A percentile compares a stretch with the other conserved stretches of the same genome.
These are phyloP conservation scores for Glossosoma conforme DNA, from an alignment of 1,140 invertebrate genomes.

Conservation along the genomic window DNA sequence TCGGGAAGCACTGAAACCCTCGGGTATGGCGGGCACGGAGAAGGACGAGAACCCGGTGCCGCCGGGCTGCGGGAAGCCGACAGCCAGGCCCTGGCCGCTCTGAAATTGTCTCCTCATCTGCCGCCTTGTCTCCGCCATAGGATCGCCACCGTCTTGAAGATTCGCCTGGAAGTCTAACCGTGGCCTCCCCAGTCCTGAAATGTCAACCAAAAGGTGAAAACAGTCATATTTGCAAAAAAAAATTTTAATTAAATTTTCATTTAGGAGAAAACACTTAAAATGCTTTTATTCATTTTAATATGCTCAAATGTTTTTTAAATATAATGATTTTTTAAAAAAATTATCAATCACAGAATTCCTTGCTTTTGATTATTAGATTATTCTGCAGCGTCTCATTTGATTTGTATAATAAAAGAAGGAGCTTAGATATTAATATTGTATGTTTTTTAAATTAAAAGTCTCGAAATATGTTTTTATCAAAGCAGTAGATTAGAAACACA, in stretches of 20 bases:
- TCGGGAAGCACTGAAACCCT: slow-evolving; percentile 11
- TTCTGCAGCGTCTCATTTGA: too few relatives aligned
- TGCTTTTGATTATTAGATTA: too few relatives aligned
- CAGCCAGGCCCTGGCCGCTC: slow-evolving; percentile 2
- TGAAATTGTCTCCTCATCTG: slow-evolving; percentile 20
- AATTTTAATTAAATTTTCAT: background rate
- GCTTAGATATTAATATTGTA: too few relatives aligned
- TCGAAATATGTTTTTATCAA: too few relatives aligned
- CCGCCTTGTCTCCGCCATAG: slow-evolving; percentile 17
- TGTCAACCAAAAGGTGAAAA: too few relatives aligned
- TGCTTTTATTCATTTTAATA: background rate
- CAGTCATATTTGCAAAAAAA: background rate
- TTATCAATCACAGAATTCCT: background rate
- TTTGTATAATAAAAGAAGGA: too few relatives aligned
- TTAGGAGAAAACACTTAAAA: background rate
- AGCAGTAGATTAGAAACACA: too few relatives aligned
- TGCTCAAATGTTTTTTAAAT: background rate
- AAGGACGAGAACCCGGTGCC: slow-evolving; percentile 16
- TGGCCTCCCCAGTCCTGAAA: slow-evolving; percentile 16
- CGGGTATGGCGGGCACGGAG: slow-evolving; percentile 10
- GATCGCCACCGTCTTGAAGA: slow-evolving; percentile 3
- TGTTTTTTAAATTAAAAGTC: too few relatives aligned
- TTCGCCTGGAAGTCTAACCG: slow-evolving; percentile 23
- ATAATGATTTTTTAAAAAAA: background rate
- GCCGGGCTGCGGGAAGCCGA: slow-evolving; percentile 19